These are phyloP conservation scores for Penaeus chinensis DNA, from an alignment of 1,140 invertebrate species.

Conservation along the genomic window DNA sequence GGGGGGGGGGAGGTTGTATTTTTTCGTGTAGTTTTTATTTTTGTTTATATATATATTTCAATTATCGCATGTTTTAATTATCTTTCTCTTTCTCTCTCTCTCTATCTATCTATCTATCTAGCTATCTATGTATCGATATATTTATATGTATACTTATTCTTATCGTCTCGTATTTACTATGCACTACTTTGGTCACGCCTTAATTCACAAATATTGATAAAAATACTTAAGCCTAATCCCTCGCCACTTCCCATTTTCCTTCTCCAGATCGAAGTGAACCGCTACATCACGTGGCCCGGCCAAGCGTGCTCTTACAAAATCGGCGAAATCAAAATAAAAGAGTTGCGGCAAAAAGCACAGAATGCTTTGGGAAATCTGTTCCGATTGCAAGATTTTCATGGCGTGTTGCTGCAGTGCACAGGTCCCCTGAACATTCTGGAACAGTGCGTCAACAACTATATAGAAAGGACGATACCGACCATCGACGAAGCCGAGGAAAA, in stretches of 20 bases:
- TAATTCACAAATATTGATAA: no score
- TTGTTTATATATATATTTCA: no score
- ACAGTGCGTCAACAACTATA: slow-evolving; percentile 66
- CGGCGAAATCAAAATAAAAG: slow-evolving; percentile 70
- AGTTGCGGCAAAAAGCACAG: slow-evolving; percentile 68
- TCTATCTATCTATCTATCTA: no score
- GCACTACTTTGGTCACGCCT: no score
- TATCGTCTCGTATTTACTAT: no score
- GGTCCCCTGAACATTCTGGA: slow-evolving; percentile 67
- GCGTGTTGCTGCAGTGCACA: slow-evolving; percentile 66
- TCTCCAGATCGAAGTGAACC: slow-evolving; percentile 67
- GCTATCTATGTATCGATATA: no score
- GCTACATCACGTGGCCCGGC: slow-evolving; percentile 71
- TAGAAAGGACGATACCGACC: slow-evolving; percentile 49
- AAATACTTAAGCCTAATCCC: neutral
- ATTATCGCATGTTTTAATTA: no score
- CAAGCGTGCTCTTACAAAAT: slow-evolving; percentile 71
- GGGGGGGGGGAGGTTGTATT: no score
- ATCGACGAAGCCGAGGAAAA: slow-evolving; percentile 20
- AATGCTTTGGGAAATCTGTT: slow-evolving; percentile 67
- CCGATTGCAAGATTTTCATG: slow-evolving; percentile 68
- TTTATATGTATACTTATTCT: neutral
- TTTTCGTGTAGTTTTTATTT: no score
- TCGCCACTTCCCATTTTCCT: slow-evolving; percentile 16
- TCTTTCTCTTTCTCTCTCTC: no score